A percentile compares a stretch with the other conserved stretches of the same genome.
These are phyloP conservation scores for Enteromius afrohamiltoni DNA, from an alignment of 2,797 vertebrate species.

Conservation along the genomic window DNA sequence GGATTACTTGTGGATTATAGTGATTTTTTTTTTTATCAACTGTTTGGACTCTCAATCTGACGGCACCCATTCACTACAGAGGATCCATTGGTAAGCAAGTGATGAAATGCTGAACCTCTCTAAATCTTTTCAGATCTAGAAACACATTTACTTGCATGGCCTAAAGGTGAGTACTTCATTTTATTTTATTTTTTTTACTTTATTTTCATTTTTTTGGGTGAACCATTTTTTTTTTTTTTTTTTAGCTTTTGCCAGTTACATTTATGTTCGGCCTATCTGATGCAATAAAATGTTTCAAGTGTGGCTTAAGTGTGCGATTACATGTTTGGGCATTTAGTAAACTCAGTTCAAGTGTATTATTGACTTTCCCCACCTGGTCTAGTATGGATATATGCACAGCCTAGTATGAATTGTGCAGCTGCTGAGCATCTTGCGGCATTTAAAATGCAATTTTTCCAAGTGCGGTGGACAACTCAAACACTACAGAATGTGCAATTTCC, in stretches of 20 bases:
- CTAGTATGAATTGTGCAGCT: neutral
- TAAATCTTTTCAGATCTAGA: neutral
- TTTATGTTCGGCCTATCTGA: neutral
- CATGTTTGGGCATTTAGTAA: neutral
- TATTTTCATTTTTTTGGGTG: no score
- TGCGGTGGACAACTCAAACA: constrained; percentile 34
- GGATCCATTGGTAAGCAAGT: neutral
- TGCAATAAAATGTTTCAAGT: neutral
- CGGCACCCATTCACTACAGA: neutral
- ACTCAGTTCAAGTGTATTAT: neutral
- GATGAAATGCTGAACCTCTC: neutral
- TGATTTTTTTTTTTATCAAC: neutral
- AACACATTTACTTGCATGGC: neutral
- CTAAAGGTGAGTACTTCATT: neutral
- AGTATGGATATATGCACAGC: neutral
- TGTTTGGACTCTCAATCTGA: neutral
- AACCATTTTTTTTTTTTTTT: no score
- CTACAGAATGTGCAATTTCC: constrained; percentile 45
- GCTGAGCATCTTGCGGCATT: constrained; percentile 31
- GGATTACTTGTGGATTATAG: neutral
- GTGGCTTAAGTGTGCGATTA: neutral
- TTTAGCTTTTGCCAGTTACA: neutral
- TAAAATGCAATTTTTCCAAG: constrained; percentile 33
- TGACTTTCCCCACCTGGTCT: neutral
- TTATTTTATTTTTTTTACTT: no score